A percentile compares a stretch with the other conserved stretches of the same genome.
Evolutionary conservation across 1,140 invertebrate species (phyloP).

Genomic region (Fragariocoptes setiger): DNA sequence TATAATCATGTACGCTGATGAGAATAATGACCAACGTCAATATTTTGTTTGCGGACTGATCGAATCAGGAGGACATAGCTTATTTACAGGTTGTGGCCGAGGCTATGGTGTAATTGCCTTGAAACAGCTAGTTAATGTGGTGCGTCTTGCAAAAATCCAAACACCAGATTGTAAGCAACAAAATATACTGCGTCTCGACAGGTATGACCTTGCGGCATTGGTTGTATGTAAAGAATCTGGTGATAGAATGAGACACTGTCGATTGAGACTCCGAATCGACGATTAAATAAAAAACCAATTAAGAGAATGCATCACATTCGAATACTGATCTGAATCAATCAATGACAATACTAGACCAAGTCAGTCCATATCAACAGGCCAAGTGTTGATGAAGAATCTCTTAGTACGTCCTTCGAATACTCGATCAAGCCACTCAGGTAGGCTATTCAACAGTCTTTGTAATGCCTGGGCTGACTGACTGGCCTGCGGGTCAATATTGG

Average conservation of each 20-base stretch:
- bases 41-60: constrained; percentile 4
- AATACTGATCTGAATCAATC: too few relatives aligned
- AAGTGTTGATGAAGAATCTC: constrained; percentile 78
- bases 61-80: constrained; percentile 6
- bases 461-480: too few relatives aligned
- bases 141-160: too few relatives aligned
- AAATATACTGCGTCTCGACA: too few relatives aligned
- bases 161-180: too few relatives aligned
- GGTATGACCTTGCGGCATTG: too few relatives aligned
- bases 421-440: constrained; percentile 81
- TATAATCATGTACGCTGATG: neutral
- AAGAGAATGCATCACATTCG: too few relatives aligned
- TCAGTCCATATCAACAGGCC: constrained; percentile 35
- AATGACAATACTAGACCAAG: too few relatives aligned
- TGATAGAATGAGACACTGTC: too few relatives aligned
- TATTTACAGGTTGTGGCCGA: constrained; percentile 3
- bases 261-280: too few relatives aligned
- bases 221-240: too few relatives aligned
- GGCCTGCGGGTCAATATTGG: constrained; percentile 34
- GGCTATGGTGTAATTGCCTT: constrained; percentile 3
- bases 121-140: constrained; percentile 35
- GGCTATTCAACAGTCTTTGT: constrained; percentile 53
- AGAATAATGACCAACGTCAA: constrained; percentile 1
- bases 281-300: too few relatives aligned
- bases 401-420: constrained; percentile 78